Evolutionary conservation across 2,797 vertebrate species (phyloP).

Genomic region (Sphaeramia orbicularis): DNA sequence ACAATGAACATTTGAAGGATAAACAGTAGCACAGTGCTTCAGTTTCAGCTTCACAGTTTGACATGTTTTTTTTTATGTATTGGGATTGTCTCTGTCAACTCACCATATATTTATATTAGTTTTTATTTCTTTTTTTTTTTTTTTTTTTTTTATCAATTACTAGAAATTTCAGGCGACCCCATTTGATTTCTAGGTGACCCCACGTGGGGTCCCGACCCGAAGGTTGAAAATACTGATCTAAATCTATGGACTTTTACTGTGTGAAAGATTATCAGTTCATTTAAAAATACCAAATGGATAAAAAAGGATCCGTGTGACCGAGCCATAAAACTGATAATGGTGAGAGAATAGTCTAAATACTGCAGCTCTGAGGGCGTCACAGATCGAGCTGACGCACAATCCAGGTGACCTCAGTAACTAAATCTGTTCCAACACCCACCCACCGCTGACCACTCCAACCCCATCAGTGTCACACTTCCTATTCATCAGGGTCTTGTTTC

Average conservation of each 20-base stretch:
- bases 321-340: background rate
- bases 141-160: too few relatives aligned
- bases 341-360: background rate
- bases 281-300: background rate
- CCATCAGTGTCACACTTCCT: slow-evolving; percentile 18
- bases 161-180: too few relatives aligned
- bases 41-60: too few relatives aligned
- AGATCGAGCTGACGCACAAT: slow-evolving; percentile 2
- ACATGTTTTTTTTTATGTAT: too few relatives aligned
- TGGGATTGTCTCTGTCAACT: too few relatives aligned
- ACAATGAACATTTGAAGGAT: too few relatives aligned
- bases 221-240: too few relatives aligned
- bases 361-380: background rate
- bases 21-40: too few relatives aligned
- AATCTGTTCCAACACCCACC: slow-evolving; percentile 13
- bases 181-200: too few relatives aligned
- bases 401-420: slow-evolving; percentile 9
- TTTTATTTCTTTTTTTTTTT: too few relatives aligned
- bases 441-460: background rate
- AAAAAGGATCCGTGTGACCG: background rate
- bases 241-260: background rate
- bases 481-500: slow-evolving; percentile 39
- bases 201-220: too few relatives aligned
- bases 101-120: too few relatives aligned
- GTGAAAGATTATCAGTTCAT: background rate